These are phyloP conservation scores for Beris chalybata DNA, from an alignment of 2,888 invertebrate species.

Conservation along the genomic window DNA sequence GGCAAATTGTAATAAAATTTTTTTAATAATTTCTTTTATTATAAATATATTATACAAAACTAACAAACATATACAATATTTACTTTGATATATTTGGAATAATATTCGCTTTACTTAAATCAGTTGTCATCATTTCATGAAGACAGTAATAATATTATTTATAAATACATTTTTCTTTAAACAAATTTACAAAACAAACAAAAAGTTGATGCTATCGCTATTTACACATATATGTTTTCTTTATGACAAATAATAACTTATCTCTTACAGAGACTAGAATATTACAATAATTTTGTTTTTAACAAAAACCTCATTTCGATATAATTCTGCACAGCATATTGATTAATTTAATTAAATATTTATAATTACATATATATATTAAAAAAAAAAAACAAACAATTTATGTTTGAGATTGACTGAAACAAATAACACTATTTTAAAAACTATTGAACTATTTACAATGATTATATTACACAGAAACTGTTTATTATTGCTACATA, in stretches of 20 bases:
- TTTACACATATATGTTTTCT: constrained; percentile 19
- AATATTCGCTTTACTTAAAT: constrained; percentile 6
- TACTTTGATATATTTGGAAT: too few species aligned
- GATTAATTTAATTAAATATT: not conserved
- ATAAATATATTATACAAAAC: too few species aligned
- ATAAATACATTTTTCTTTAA: constrained; percentile 5
- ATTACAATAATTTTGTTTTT: not conserved
- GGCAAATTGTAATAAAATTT: too few species aligned
- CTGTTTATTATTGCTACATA: not conserved
- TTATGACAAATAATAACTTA: constrained; percentile 17
- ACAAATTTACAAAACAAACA: constrained; percentile 27
- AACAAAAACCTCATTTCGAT: constrained; percentile 25
- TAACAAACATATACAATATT: too few species aligned
- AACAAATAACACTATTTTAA: constrained; percentile 26
- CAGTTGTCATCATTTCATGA: constrained; percentile 16
- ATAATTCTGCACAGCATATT: constrained; percentile 16
- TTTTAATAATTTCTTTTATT: too few species aligned
- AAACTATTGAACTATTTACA: constrained; percentile 12
- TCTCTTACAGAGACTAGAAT: constrained; percentile 31
- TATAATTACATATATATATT: too few species aligned
- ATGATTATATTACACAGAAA: not conserved
- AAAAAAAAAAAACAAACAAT: constrained; percentile 2
- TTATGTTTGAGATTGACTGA: constrained; percentile 8
- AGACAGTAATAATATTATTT: constrained; percentile 5
- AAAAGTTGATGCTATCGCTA: not conserved